These are phyloP conservation scores for Apamea sordens DNA, from an alignment of 2,888 invertebrate genomes.

Conservation along the genomic window DNA sequence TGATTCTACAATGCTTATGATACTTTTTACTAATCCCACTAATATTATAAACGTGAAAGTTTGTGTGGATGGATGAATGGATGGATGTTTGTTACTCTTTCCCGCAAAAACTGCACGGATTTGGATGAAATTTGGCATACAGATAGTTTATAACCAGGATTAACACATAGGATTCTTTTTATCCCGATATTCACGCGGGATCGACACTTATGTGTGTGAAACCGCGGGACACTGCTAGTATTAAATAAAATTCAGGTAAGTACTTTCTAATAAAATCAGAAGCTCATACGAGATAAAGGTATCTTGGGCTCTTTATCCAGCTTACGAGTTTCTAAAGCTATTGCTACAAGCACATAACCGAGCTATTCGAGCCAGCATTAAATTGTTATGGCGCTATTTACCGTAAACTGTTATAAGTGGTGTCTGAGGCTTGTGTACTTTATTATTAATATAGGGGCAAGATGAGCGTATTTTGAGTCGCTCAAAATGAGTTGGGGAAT, in stretches of 20 bases:
- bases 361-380: slow-evolving; percentile 71
- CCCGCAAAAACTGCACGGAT: too few species aligned
- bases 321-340: slow-evolving; percentile 32
- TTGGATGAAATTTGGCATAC: too few species aligned
- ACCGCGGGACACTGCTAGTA: too few species aligned
- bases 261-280: slow-evolving; percentile 49
- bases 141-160: too few species aligned
- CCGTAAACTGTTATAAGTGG: slow-evolving; percentile 76
- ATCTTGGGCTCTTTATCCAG: slow-evolving; percentile 51
- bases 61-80: too few species aligned
- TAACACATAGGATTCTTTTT: too few species aligned
- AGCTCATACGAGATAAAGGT: slow-evolving; percentile 49
- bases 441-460: slow-evolving; percentile 35
- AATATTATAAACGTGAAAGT: too few species aligned
- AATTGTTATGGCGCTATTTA: slow-evolving; percentile 78
- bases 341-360: slow-evolving; percentile 60
- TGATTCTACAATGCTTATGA: not conserved
- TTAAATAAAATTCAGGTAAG: not conserved
- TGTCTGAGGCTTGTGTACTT: slow-evolving; percentile 77
- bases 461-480: slow-evolving; percentile 12
- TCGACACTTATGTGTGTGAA: too few species aligned
- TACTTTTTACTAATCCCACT: too few species aligned
- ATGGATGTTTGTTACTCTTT: too few species aligned
- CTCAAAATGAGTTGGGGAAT: slow-evolving; percentile 6
- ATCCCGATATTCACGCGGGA: too few species aligned